These are phyloP conservation scores for Bolinopsis microptera DNA, from an alignment of 37 sponge, comb jelly and placozoan species.

Conservation along the genomic window DNA sequence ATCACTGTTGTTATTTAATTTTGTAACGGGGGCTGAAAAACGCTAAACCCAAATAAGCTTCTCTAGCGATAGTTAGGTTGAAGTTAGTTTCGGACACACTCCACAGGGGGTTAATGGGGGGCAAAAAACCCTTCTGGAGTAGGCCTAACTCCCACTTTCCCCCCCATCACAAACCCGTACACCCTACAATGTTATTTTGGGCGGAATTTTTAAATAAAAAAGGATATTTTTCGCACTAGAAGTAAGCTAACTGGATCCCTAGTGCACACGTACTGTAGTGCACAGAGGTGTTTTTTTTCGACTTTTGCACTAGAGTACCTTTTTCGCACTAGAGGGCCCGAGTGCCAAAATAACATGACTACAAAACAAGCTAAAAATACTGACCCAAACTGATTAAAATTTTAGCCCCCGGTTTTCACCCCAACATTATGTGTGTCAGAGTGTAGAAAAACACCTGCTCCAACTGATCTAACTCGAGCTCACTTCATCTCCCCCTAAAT, in stretches of 20 bases:
- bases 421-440: neutral
- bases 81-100: neutral
- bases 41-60: slow-evolving; percentile 33
- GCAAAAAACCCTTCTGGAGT: neutral
- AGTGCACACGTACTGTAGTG: no score
- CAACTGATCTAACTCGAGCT: neutral
- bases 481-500: neutral
- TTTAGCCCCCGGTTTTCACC: neutral
- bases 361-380: no score
- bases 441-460: neutral
- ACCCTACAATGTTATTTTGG: no score
- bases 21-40: neutral
- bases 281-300: no score
- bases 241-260: no score
- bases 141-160: neutral
- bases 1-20: neutral
- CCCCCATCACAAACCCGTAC: neutral
- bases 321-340: no score
- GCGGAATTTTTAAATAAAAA: no score
- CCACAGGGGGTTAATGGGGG: neutral
- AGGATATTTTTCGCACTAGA: no score
- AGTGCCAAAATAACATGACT: no score
- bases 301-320: no score
- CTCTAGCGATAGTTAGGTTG: neutral
- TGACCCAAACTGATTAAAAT: neutral